A percentile compares a stretch with the other conserved stretches of the same genome.
phyloP scores from a whole-genome alignment of 2,113 vertebrate species.

The Alaudala cheleensis region DNA sequence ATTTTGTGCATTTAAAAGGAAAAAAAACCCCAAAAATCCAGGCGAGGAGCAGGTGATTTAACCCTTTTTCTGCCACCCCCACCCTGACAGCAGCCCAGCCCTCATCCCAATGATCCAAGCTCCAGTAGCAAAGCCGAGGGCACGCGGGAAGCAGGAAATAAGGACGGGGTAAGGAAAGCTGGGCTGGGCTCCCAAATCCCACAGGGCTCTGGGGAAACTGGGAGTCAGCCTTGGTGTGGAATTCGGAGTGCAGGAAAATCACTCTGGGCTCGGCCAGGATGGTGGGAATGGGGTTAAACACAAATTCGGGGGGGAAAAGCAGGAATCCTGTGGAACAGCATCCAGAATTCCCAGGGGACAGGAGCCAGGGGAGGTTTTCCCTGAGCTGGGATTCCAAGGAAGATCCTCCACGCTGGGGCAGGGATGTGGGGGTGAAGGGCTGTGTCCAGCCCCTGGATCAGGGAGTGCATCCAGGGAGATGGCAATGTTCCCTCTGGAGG shows the following conservation, averaged over 20 bases:
- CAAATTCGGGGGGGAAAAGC: background rate
- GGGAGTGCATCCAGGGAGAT: too few relatives aligned
- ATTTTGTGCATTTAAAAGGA: background rate
- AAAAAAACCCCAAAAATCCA: fast-evolving
- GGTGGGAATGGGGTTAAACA: background rate
- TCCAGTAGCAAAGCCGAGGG: constrained; percentile 74
- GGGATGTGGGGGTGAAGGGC: fast-evolving
- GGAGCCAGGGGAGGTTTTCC: background rate
- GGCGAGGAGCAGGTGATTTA: constrained; percentile 23
- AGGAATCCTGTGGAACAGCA: fast-evolving
- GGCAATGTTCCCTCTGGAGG: too few relatives aligned
- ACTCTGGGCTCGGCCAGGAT: background rate
- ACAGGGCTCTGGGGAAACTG: constrained; percentile 18
- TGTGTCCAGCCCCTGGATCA: fast-evolving
- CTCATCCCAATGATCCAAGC: constrained; percentile 72
- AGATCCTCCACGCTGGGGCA: fast-evolving
- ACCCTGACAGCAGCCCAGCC: constrained; percentile 74
- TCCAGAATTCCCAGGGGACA: fast-evolving
- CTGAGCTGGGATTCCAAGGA: fast-evolving
- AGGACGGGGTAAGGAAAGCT: constrained; percentile 69
- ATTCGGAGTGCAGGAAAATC: fast-evolving
- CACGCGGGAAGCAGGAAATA: constrained; percentile 70
- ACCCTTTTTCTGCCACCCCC: constrained; percentile 71
- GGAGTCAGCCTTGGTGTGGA: background rate
- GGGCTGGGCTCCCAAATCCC: constrained; percentile 42